Evolutionary conservation across 2,113 vertebrate genomes (phyloP).

Genomic region (Addax nasomaculatus): DNA sequence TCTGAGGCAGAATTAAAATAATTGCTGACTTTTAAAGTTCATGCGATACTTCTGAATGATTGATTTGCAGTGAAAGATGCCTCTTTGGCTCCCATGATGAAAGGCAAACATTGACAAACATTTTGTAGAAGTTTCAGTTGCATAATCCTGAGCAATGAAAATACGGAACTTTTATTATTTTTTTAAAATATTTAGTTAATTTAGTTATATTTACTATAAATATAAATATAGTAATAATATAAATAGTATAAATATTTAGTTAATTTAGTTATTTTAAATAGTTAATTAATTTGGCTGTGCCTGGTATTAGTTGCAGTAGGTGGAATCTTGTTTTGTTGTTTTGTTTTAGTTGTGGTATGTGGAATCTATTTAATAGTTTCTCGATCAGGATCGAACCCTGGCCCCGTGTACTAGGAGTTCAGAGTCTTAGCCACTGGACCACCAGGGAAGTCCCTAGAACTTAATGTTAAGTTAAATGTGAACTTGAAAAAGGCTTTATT

Average conservation of each 20-base stretch:
- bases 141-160: neutral
- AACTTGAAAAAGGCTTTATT: neutral
- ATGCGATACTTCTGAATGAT: no score
- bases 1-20: neutral
- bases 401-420: neutral
- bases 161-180: neutral
- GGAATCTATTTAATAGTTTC: neutral
- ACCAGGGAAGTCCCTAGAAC: neutral
- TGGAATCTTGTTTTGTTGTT: neutral
- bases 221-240: no score
- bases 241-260: no score
- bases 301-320: neutral
- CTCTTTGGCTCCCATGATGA: neutral
- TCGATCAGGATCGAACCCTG: rapidly evolving
- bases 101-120: neutral
- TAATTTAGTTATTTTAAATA: neutral
- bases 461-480: neutral
- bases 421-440: neutral
- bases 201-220: neutral
- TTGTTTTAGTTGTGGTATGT: neutral
- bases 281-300: neutral
- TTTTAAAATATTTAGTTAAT: neutral
- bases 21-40: neutral
- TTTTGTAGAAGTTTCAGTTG: neutral
- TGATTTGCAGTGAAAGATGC: neutral